These are phyloP conservation scores for Nothobranchius furzeri DNA, from an alignment of 2,113 vertebrate species.

Conservation along the genomic window DNA sequence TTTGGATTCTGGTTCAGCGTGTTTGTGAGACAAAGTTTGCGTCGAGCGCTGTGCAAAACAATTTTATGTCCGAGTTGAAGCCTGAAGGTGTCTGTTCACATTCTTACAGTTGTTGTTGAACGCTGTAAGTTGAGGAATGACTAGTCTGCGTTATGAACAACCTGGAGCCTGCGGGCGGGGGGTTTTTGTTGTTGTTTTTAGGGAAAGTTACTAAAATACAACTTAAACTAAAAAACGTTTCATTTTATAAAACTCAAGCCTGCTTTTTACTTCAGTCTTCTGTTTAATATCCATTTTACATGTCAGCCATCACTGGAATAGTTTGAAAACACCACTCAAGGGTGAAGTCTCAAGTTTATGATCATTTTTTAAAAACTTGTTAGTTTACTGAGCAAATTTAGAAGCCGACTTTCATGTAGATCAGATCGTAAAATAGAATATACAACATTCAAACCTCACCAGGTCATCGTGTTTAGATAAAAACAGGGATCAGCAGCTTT, in stretches of 20 bases:
- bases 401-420: not conserved
- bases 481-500: no score
- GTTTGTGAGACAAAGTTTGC: constrained; percentile 5
- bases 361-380: not conserved
- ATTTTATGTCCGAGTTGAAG: not conserved
- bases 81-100: constrained; percentile 9
- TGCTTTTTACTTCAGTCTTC: not conserved
- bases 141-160: not conserved
- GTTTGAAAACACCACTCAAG: not conserved
- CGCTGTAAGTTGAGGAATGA: not conserved
- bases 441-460: no score
- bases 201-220: not conserved
- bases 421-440: no score
- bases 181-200: not conserved
- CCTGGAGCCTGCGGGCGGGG: not conserved
- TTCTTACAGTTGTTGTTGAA: constrained; percentile 4
- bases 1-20: constrained; percentile 16
- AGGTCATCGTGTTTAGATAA: no score
- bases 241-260: no score
- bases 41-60: not conserved
- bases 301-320: not conserved
- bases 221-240: not conserved
- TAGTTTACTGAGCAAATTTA: not conserved
- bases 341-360: not conserved
- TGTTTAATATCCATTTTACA: not conserved